Evolutionary conservation across 1,140 invertebrate genomes (phyloP).

Genomic region (Dendroctonus valens): DNA sequence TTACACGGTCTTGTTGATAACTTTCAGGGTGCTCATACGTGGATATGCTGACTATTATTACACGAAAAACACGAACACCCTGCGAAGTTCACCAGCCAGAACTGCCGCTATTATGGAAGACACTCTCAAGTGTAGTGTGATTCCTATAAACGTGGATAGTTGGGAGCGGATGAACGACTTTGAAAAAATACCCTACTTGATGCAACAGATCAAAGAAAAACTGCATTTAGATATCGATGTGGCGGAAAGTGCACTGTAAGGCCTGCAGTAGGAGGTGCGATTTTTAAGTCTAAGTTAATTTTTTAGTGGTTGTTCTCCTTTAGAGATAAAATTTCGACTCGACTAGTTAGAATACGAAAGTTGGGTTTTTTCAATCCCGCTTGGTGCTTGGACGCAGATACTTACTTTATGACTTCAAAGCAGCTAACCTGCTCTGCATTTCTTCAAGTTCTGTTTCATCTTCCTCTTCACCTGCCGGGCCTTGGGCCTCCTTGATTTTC

Average conservation of each 20-base stretch:
- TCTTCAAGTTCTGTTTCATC: slow-evolving; percentile 80
- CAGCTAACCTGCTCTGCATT: slow-evolving; percentile 82
- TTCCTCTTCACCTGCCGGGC: slow-evolving; percentile 59
- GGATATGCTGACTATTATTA: slow-evolving; percentile 45
- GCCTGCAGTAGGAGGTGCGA: no score
- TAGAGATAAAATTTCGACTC: not conserved
- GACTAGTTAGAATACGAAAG: not conserved
- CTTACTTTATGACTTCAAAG: slow-evolving; percentile 67
- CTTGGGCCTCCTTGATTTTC: slow-evolving; percentile 51
- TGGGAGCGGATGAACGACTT: slow-evolving; percentile 52
- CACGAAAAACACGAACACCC: slow-evolving; percentile 48
- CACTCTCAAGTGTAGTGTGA: slow-evolving; percentile 44
- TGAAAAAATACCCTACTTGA: slow-evolving; percentile 55
- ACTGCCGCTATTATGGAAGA: slow-evolving; percentile 50
- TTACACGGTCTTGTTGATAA: not conserved
- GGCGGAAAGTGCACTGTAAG: slow-evolving; percentile 10
- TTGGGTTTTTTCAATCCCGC: not conserved
- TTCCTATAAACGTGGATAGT: slow-evolving; percentile 47
- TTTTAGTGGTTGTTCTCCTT: no score
- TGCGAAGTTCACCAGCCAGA: slow-evolving; percentile 45
- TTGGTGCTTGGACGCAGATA: slow-evolving; percentile 40
- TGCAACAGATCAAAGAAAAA: slow-evolving; percentile 50
- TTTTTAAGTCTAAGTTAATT: no score
- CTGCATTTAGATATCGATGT: slow-evolving; percentile 21
- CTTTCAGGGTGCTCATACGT: slow-evolving; percentile 52